Evolutionary conservation across 2,797 vertebrate species (phyloP), one percentile per base, ranked within the genome.

Genomic region (Meda fulgida): DNA sequence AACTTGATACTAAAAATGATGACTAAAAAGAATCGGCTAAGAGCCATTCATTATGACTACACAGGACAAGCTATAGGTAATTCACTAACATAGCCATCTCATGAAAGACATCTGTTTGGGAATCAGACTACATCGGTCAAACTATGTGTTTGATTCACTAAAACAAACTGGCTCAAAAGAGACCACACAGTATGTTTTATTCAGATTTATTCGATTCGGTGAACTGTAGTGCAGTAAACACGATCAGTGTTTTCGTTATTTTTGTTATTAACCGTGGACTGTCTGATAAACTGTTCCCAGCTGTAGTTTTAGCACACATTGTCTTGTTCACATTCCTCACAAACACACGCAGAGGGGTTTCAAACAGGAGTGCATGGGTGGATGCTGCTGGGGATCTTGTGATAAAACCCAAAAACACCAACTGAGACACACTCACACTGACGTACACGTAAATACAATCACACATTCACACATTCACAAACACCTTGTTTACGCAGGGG

Each of bases 401-500:
- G 78, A 80, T 80, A 31, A 70, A 55, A 29, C 65, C 75, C 5
- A 80, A 55, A 31, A 55, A 60, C 51, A 14, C 73, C 73, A 48
- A 40, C 43, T 8, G 60, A 48, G 60, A 60, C 72, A 48, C 65
- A 55, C 65, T 63, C 43, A 53, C 51, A 75, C 78, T 43, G 36
- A 69, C 21, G 40, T 53, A 67, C 9, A 29, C 5, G 10, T 58
- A 43, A 75, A 78, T 63, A 10, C 81, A 86, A 67, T 77, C 69
- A 69, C 51, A 71, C 55, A 29, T 72, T 55, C 76, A 84, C 46
- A 81, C 75, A 2, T 51, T 71, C 67, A 78, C 81, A 78, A 75
- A 81, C 81, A 85, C 81, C 77, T 38, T 40, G 58, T 65, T 78
- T 82, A 60, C 81, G 2, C 71, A 67, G 75, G 53, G 69, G 71